These are phyloP conservation scores for Dyspetes luteomarginatus DNA, from an alignment of 2,888 invertebrate genomes.

Conservation along the genomic window DNA sequence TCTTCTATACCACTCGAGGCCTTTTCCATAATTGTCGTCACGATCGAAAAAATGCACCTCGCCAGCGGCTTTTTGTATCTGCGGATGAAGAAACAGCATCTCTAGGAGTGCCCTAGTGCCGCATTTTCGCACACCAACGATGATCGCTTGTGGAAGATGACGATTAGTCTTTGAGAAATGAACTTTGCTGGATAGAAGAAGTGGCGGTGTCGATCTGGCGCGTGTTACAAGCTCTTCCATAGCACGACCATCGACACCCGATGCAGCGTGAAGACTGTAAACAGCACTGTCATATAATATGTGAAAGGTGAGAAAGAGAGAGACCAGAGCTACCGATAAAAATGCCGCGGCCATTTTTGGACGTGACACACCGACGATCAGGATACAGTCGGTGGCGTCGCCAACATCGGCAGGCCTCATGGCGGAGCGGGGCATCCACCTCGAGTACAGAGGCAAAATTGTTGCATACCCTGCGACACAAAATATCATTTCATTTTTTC, in stretches of 20 bases:
- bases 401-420: constrained; percentile 91
- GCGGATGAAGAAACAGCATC: constrained; percentile 97
- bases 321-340: constrained; percentile 91
- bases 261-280: constrained; percentile 89
- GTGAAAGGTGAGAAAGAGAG: constrained; percentile 93
- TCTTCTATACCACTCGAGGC: constrained; percentile 97
- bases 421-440: constrained; percentile 93
- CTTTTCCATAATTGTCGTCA: constrained; percentile 95
- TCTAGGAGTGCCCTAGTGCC: constrained; percentile 98
- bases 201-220: constrained; percentile 84
- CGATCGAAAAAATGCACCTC: constrained; percentile 99
- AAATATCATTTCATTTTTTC: constrained; percentile 25
- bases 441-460: constrained; percentile 80
- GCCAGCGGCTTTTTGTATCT: constrained; percentile 95
- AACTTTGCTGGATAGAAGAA: constrained; percentile 83
- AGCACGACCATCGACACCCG: constrained; percentile 79
- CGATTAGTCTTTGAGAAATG: constrained; percentile 87
- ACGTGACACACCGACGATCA: constrained; percentile 93
- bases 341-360: constrained; percentile 93
- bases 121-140: constrained; percentile 98
- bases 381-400: constrained; percentile 93
- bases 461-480: constrained; percentile 59
- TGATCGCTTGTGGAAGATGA: constrained; percentile 91
- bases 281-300: constrained; percentile 93
- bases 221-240: constrained; percentile 76